Base-by-base conservation (phyloP, 2,113 vertebrate genomes). In the Lamprotornis superbus region DNA sequence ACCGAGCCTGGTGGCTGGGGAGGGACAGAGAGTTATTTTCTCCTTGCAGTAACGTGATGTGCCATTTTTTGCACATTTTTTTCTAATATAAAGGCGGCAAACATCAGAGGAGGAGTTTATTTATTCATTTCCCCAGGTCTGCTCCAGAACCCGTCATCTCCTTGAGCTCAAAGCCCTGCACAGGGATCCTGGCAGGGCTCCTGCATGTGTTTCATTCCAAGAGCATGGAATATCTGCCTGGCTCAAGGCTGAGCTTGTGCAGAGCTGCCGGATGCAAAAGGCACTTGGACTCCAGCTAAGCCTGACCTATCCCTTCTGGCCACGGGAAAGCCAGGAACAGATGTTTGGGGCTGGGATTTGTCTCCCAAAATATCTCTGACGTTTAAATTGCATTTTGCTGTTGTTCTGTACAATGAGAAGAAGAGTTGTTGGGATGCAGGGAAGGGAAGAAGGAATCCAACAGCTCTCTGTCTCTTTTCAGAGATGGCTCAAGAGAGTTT, bases 171-270 rank as follows among this genome's bases (percentile, higher is more conserved):
- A 40, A 53, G 22, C 25, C 31, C 30, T 16, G 8, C 0, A 2
- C 47, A 10, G 0, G 0, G n/a, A 27, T 56, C 31, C 80, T 68
- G 60, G 80, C 73, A 52, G 76, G 71, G 33, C 71, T 70, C 52
- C 35, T 76, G 65, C 0, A 0, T 20, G 63, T 40, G 53, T 69
- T 71, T 37, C 15, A 68, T 40, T 64, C 27, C 84, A 68, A 31
- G 49, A 85, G 60, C 22, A 1, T 3, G 15, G 67, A 20, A 1
- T 4, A 37, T 63, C 30, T 12, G 1, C 40, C n/a, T 2, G 55
- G 8, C 75, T 65, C 63, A 23, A 28, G 65, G 61, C 53, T 83
- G 84, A 94, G 84, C 78, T 73, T 85, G 87, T 70, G 82, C 96
- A 93, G 89, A 87, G 60, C 89, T 55, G 33, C 4, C 11, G 57